Evolutionary conservation across 2,797 vertebrate genomes (phyloP).

Genomic region (Rhodeus uyekii): DNA sequence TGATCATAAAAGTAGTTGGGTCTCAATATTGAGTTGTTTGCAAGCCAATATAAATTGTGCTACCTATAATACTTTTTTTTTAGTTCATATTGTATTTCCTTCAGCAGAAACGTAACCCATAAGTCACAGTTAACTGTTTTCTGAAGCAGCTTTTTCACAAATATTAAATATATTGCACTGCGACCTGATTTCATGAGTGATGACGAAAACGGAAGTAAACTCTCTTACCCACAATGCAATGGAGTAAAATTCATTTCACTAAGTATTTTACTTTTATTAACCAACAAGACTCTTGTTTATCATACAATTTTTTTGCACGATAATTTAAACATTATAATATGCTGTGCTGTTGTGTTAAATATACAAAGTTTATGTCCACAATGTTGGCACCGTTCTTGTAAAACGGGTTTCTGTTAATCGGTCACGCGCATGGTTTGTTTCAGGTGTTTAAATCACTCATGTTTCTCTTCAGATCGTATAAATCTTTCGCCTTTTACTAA

Average conservation of each 20-base stretch:
- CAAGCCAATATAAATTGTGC: neutral
- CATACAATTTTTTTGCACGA: too few relatives aligned
- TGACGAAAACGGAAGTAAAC: neutral
- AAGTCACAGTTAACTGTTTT: neutral
- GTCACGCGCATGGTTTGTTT: neutral
- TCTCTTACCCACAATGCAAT: constrained; percentile 25
- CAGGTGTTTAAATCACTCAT: too few relatives aligned
- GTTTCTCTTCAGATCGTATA: constrained; percentile 32
- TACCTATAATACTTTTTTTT: too few relatives aligned
- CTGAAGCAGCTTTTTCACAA: neutral
- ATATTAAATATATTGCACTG: too few relatives aligned
- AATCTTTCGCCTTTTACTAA: constrained; percentile 41
- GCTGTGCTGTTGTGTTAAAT: accelerated
- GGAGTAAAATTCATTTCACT: neutral
- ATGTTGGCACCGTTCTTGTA: neutral
- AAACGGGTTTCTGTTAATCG: neutral
- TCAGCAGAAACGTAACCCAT: neutral
- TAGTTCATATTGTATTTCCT: neutral
- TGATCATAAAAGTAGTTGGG: neutral
- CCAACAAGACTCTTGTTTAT: neutral
- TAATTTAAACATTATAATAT: neutral
- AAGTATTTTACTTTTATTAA: neutral
- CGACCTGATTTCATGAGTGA: neutral
- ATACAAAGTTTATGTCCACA: neutral
- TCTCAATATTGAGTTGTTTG: neutral